phyloP scores from a whole-genome alignment of 1,140 invertebrate species.

The Drosophila leontia region DNA sequence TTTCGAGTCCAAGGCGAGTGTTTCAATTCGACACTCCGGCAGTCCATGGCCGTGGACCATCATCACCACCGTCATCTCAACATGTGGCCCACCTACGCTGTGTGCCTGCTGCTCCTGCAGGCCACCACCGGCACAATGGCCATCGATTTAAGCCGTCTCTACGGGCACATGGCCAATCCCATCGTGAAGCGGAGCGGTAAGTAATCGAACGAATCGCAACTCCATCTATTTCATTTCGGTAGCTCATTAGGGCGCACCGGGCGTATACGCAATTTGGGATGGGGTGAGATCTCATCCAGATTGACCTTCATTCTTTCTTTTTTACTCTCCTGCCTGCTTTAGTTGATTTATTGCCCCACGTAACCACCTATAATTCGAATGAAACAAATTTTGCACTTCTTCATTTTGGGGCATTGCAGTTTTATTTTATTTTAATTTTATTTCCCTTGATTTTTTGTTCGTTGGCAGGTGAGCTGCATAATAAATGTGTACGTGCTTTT shows the following conservation, averaged over 20 bases:
- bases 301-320: slow-evolving; percentile 25
- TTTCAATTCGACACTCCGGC: slow-evolving; percentile 56
- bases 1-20: slow-evolving; percentile 33
- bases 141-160: slow-evolving; percentile 84
- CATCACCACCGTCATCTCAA: slow-evolving; percentile 50
- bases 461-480: slow-evolving; percentile 39
- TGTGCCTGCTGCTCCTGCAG: slow-evolving; percentile 64
- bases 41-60: slow-evolving; percentile 59
- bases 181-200: slow-evolving; percentile 84
- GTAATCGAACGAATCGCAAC: slow-evolving; percentile 35
- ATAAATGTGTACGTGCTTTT: slow-evolving; percentile 43
- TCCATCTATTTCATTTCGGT: slow-evolving; percentile 18
- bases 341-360: slow-evolving; percentile 43
- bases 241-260: slow-evolving; percentile 36
- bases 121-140: slow-evolving; percentile 66
- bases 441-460: background rate
- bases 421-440: slow-evolving; percentile 4
- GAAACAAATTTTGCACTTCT: slow-evolving; percentile 14
- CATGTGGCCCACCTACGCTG: slow-evolving; percentile 71
- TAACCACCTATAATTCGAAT: slow-evolving; percentile 32
- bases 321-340: background rate
- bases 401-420: background rate
- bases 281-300: background rate
- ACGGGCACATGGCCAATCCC: slow-evolving; percentile 80
- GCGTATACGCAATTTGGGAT: slow-evolving; percentile 14